Percentiles rank a stretch among this genome's conserved stretches.
These are phyloP conservation scores for Marmota monax DNA, from an alignment of 2,113 vertebrate genomes.

Conservation along the genomic window DNA sequence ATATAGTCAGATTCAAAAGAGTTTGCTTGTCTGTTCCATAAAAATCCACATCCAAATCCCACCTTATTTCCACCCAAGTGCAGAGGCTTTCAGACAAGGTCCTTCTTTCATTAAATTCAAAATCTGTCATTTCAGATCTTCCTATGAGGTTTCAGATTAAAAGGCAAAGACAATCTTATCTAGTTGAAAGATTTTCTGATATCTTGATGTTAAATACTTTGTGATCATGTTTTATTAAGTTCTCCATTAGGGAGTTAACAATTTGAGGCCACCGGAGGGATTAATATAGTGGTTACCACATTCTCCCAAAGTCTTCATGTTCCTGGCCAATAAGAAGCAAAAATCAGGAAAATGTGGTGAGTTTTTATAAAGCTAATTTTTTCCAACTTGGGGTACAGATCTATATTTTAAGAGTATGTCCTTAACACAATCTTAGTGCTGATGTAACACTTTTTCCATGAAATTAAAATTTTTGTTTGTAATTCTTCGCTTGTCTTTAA, in stretches of 20 bases:
- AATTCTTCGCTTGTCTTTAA: background rate
- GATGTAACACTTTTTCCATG: background rate
- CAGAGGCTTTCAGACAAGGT: background rate
- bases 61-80: background rate
- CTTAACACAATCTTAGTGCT: background rate
- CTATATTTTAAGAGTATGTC: background rate
- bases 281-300: background rate
- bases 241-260: background rate
- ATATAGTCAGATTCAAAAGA: background rate
- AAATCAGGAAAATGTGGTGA: background rate
- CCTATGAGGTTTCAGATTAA: constrained; percentile 37
- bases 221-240: background rate
- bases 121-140: background rate
- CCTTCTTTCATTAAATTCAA: background rate
- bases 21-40: background rate
- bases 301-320: background rate
- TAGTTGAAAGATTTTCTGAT: background rate
- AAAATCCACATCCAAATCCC: background rate
- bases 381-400: background rate
- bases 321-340: background rate
- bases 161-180: background rate
- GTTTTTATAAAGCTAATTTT: background rate
- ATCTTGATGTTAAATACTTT: background rate
- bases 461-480: background rate
- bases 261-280: background rate